Conservation (phyloP, 2,113 vertebrate species). For the Pachypanchax playfairii region DNA sequence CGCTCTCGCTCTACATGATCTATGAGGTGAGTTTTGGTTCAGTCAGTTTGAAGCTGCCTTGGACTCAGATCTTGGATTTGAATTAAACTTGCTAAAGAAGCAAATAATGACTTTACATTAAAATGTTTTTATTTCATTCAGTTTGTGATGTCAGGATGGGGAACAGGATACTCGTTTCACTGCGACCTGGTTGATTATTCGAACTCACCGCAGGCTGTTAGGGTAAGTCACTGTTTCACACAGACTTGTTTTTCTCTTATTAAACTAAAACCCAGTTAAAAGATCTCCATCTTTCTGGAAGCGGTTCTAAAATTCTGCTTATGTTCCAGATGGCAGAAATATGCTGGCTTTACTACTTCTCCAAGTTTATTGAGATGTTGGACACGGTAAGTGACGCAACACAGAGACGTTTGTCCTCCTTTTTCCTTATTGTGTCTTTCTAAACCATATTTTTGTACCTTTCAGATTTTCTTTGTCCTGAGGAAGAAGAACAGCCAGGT, state of each 20-base stretch:
- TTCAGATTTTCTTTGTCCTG: conserved; percentile 94
- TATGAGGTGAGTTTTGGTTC: conserved; percentile 85
- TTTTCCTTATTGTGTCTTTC: neutral
- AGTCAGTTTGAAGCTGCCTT: too few relatives aligned
- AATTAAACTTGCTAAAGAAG: too few relatives aligned
- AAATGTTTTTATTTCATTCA: conserved; percentile 53
- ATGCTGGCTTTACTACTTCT: conserved; percentile 97
- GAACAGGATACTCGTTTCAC: conserved; percentile 89
- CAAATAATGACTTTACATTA: neutral
- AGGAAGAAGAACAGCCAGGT: conserved; percentile 96
- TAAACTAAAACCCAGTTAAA: neutral
- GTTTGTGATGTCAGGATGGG: conserved; percentile 99
- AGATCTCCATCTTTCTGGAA: neutral
- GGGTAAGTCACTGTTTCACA: conserved; percentile 81
- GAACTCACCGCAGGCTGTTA: conserved; percentile 83
- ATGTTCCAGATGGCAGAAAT: conserved; percentile 87
- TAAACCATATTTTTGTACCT: neutral
- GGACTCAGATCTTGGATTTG: too few relatives aligned
- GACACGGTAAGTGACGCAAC: conserved; percentile 90
- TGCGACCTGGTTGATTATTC: conserved; percentile 97
- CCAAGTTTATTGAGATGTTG: conserved; percentile 96
- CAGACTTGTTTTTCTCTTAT: neutral
- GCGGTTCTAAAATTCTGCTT: neutral
- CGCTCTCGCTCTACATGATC: conserved; percentile 91
- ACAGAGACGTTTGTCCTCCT: neutral